These are phyloP conservation scores for Tenthredo distinguenda DNA, from an alignment of 2,888 invertebrate genomes.

Conservation along the genomic window DNA sequence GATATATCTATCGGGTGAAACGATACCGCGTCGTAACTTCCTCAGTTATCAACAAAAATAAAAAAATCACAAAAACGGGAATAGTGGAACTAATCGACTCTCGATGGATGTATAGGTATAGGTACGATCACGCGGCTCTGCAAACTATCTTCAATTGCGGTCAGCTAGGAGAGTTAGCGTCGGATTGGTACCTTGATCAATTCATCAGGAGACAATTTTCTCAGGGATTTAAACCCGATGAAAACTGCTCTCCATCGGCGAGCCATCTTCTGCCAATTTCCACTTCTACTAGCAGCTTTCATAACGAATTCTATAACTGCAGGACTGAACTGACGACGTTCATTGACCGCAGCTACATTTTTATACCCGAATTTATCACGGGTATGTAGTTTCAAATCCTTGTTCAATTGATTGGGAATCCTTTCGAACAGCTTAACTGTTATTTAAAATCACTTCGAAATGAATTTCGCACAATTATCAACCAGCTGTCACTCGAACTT, in stretches of 20 bases:
- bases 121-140: not conserved
- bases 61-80: not conserved
- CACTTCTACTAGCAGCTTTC: conserved; percentile 10
- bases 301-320: not conserved
- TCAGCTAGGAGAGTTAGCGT: not conserved
- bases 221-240: conserved; percentile 74
- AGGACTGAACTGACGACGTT: not conserved
- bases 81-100: not conserved
- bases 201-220: conserved; percentile 76
- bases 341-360: not conserved
- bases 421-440: not conserved
- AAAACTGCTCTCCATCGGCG: conserved; percentile 78
- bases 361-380: not conserved
- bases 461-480: not conserved
- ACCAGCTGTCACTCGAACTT: not conserved
- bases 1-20: not conserved
- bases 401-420: not conserved
- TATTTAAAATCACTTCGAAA: not conserved
- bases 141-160: not conserved
- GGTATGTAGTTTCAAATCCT: not conserved
- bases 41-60: not conserved
- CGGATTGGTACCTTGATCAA: conserved; percentile 74
- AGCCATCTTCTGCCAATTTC: conserved; percentile 65
- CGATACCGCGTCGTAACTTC: not conserved
- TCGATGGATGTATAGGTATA: not conserved